Evolutionary conservation across 2,113 vertebrate species (phyloP).

Genomic region (Nymphicus hollandicus): DNA sequence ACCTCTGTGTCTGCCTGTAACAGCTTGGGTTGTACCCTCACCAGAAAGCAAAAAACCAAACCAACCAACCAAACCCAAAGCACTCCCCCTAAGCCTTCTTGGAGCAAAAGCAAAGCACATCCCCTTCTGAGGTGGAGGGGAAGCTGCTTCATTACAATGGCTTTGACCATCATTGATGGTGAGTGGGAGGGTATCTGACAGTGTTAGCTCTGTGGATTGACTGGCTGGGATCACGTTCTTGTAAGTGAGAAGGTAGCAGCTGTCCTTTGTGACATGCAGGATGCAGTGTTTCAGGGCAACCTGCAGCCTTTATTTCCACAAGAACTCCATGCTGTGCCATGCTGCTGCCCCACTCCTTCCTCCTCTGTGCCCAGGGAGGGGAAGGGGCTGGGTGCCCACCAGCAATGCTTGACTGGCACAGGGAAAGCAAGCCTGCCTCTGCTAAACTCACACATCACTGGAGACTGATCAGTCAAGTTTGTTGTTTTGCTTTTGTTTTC

Average conservation of each 20-base stretch:
- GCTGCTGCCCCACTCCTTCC: not conserved
- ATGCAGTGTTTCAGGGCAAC: constrained; percentile 19
- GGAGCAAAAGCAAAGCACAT: not conserved
- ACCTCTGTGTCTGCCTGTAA: not conserved
- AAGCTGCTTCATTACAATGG: not conserved
- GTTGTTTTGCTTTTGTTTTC: not conserved
- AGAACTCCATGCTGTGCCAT: not conserved
- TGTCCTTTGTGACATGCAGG: constrained; percentile 44
- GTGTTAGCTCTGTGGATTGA: not conserved
- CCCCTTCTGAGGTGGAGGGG: not conserved
- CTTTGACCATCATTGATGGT: constrained; percentile 9
- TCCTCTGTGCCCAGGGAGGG: not conserved
- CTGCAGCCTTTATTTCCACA: not conserved
- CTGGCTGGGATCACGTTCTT: constrained; percentile 30
- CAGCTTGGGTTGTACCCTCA: not conserved
- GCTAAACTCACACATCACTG: not conserved
- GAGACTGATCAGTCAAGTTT: not conserved
- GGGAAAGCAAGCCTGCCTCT: not conserved
- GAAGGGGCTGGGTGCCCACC: not conserved
- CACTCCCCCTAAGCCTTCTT: not conserved
- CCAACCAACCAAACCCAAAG: not conserved
- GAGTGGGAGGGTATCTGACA: not conserved
- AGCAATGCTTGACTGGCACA: not conserved
- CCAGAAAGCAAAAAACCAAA: not conserved
- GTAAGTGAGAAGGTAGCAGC: constrained; percentile 60